Percentiles rank a stretch among this genome's conserved stretches.
These are phyloP conservation scores for Gambusia affinis DNA, from an alignment of 2,113 vertebrate species.

Conservation along the genomic window DNA sequence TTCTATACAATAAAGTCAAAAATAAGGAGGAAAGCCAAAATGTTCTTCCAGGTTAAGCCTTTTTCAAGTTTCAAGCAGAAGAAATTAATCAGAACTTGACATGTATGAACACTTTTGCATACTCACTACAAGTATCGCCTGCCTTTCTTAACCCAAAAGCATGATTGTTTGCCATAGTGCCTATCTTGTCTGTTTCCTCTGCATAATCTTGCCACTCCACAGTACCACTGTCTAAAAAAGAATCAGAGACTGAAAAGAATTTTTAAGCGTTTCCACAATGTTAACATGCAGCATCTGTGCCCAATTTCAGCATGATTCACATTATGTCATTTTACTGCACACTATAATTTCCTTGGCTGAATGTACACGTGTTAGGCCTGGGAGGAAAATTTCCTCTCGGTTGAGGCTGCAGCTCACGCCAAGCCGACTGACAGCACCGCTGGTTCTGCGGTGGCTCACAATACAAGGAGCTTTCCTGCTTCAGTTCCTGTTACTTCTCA, in stretches of 20 bases:
- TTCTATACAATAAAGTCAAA: too few relatives aligned
- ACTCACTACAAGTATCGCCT: too few relatives aligned
- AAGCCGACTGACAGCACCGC: conserved; percentile 12
- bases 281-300: background rate
- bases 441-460: conserved; percentile 12
- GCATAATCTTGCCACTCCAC: background rate
- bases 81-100: too few relatives aligned
- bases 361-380: background rate
- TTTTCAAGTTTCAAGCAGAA: too few relatives aligned
- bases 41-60: too few relatives aligned
- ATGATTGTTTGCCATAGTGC: background rate
- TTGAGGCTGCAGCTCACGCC: conserved; percentile 1
- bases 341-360: conserved; percentile 10
- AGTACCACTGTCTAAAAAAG: background rate
- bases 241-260: background rate
- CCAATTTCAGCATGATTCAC: background rate
- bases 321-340: conserved; percentile 1
- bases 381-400: conserved; percentile 18
- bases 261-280: background rate
- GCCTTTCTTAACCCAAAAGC: too few relatives aligned
- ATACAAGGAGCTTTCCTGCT: conserved; percentile 1
- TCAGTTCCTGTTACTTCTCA: background rate
- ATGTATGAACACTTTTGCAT: too few relatives aligned
- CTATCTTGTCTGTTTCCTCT: background rate
- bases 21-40: too few relatives aligned